Base-by-base conservation (phyloP, 2,113 vertebrate species). In the Nematolebias whitei region DNA sequence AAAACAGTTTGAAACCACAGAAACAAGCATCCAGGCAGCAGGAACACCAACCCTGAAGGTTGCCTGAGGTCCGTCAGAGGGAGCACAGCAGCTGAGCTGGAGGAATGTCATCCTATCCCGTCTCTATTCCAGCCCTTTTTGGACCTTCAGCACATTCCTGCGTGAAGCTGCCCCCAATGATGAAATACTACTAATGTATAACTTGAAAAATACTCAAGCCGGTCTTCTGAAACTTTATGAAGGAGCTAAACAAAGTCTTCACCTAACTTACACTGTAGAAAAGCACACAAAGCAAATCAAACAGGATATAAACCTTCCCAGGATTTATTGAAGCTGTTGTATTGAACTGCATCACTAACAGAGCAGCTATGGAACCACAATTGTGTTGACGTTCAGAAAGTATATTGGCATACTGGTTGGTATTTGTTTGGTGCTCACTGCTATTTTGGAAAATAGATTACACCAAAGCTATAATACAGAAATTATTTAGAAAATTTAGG, bases 61-160 rank as follows among this genome's bases (percentile, higher is more conserved):
- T 20, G 54, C 40, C 2, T 2, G 49, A n/a, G 52, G 71, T 11
- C 16, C 69, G 61, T 47, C 63, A 63, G 59, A 75, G 70, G 60
- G 80, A 83, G 70, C 12, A 70, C 40, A 79, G 74, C 80, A 81
- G 73, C 80, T 85, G 80, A 65, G 62, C 63, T 67, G 1, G 3
- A 49, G 23, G 52, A 63, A 26, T 55, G 76, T 78, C 81, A 76
- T 18, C 48, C 63, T 73, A 70, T 67, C 71, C 65, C 52, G 15
- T 60, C 62, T 77, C 60, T 74, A 54, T 63, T 78, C 61, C 43
- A 47, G 58, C 66, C 40, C 64, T 69, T 71, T 76, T 64, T 65
- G 75, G 79, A 78, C 68, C 63, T 60, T 83, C 69, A 85, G 83
- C 75, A 83, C 75, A 83, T 86, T 87, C 85, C 76, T 81, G 18